These are phyloP conservation scores for Xanthia togata DNA, from an alignment of 2,888 invertebrate species.

Conservation along the genomic window DNA sequence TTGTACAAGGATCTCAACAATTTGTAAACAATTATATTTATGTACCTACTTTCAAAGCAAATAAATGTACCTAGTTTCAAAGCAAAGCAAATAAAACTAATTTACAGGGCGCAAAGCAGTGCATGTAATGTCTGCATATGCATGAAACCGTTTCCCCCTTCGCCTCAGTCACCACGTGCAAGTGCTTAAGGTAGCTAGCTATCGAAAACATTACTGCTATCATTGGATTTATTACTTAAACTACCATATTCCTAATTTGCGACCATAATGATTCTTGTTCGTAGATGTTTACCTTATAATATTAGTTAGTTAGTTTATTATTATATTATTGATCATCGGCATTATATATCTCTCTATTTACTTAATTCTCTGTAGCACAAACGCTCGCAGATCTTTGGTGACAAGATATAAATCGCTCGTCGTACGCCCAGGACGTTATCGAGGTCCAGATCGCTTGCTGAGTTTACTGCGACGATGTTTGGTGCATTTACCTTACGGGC, in stretches of 20 bases:
- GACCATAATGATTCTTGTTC: neutral
- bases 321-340: neutral
- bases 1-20: too few species aligned
- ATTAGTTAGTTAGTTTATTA: too few species aligned
- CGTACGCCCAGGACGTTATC: slow-evolving; percentile 63
- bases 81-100: too few species aligned
- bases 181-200: neutral
- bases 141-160: neutral
- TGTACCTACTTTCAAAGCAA: too few species aligned
- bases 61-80: too few species aligned
- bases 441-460: slow-evolving; percentile 63
- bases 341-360: slow-evolving; percentile 22
- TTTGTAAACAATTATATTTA: too few species aligned
- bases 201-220: neutral
- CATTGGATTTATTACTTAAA: neutral
- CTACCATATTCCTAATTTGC: neutral
- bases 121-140: neutral
- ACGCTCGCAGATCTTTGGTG: slow-evolving; percentile 56
- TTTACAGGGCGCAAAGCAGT: neutral
- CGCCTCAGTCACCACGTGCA: neutral
- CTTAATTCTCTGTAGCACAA: slow-evolving; percentile 16
- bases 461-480: slow-evolving; percentile 67
- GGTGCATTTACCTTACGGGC: slow-evolving; percentile 55
- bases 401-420: slow-evolving; percentile 66
- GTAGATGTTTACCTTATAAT: neutral